Evolutionary conservation across 2,797 vertebrate genomes (phyloP), one percentile per base, ranked within the genome.

Genomic region (Poecilia velifera): DNA sequence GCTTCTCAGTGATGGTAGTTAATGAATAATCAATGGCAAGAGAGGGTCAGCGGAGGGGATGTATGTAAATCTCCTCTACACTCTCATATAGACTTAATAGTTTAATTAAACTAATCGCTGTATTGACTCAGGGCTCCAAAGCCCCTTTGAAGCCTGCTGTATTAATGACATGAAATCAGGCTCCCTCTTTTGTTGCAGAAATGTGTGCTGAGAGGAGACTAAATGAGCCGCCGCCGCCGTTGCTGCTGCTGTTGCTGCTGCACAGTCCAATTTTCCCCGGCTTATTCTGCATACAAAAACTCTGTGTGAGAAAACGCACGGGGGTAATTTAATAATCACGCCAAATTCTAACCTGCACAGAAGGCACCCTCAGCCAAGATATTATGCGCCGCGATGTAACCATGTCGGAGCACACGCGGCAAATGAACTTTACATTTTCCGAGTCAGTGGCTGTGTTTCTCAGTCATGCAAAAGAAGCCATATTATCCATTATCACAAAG

Each of bases 21-120:
- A 92, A 92, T 92, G 90, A 92, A 93, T 92, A 91, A 93, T 93
- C 92, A 73, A 92, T 92, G 82, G 86, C 64, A 68, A 78, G 83
- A 74, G 76, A 77, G 84, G 88, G 88, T 92, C 90, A 92, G 47
- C 43, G 81, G 25, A 87, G 82, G 82, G 81, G 82, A 84, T 80
- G 90, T 82, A 86, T 87, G 86, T 77, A 90, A 93, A 93, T 93
- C 91, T 88, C 84, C 59, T 82, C 79, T 74, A 83, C 84, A 72
- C 86, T 88, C 87, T 89, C 85, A 76, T 79, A 49, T 59, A 76
- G 91, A 92, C 90, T 91, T 86, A 84, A 74, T 90, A 86, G 88
- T 94, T 95, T 94, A 94, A 96, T 95, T 92, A 93, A 94, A 94
- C 92, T 93, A 94, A 94, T 94, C 91, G 73, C 89, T 79, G 85